These are phyloP conservation scores for Cosmopolites sordidus DNA, from an alignment of 2,888 invertebrate species.

Conservation along the genomic window DNA sequence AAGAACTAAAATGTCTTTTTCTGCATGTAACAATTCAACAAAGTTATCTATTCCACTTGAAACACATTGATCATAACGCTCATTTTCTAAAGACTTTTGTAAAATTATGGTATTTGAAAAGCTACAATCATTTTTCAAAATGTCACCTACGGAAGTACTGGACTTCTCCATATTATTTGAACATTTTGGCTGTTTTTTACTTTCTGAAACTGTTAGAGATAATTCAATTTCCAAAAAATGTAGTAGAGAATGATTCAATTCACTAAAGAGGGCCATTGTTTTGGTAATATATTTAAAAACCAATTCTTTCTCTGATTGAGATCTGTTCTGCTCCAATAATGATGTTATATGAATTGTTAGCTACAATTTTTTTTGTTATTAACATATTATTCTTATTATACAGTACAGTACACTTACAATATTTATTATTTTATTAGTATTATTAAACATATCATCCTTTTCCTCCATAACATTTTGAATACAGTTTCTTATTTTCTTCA, in stretches of 20 bases:
- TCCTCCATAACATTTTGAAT: conserved; percentile 7
- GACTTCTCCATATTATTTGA: too few relatives aligned
- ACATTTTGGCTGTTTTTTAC: too few relatives aligned
- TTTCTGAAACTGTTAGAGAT: too few relatives aligned
- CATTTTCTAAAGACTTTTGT: too few relatives aligned
- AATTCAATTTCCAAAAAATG: conserved; percentile 9
- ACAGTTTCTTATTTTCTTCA: conserved; percentile 8
- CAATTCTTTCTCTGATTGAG: conserved; percentile 11
- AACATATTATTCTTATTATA: not conserved
- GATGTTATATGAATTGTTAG: not conserved
- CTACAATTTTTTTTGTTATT: not conserved
- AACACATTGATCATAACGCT: too few relatives aligned
- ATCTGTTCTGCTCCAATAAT: not conserved
- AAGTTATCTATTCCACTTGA: too few relatives aligned
- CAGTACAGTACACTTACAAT: conserved; percentile 6
- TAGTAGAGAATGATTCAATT: conserved; percentile 10
- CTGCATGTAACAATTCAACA: too few relatives aligned
- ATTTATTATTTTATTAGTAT: conserved; percentile 5
- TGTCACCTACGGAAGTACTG: not conserved
- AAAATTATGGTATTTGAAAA: too few relatives aligned
- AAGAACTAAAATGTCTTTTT: too few relatives aligned
- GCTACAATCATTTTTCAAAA: not conserved
- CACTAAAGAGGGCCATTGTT: conserved; percentile 3
- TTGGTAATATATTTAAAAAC: conserved; percentile 11
- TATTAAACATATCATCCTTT: conserved; percentile 8